Conservation (phyloP, 92 coral and sea anemone species). For the Epizoanthus ramosus region DNA sequence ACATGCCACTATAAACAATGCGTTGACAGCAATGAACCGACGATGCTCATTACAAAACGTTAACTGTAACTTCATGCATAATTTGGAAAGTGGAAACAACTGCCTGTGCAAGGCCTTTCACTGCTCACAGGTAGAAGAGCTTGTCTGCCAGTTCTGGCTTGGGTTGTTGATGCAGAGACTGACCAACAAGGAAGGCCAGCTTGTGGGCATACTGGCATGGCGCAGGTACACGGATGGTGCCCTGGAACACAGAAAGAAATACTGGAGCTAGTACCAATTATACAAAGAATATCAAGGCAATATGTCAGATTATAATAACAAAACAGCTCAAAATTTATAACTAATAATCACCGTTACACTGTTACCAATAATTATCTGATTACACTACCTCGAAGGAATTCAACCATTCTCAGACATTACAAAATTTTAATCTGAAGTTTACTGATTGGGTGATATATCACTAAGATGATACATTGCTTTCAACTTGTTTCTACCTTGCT, state of each 20-base stretch:
- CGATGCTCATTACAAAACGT: not conserved
- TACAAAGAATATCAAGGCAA: not conserved
- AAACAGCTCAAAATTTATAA: too few species aligned
- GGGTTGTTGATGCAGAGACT: constrained; percentile 83
- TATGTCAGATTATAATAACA: not conserved
- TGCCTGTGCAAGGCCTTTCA: not conserved
- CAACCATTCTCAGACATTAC: too few species aligned
- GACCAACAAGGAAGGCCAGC: constrained; percentile 96
- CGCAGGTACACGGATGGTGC: constrained; percentile 98
- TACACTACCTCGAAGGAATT: too few species aligned
- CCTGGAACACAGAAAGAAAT: constrained; percentile 55
- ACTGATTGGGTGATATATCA: too few species aligned
- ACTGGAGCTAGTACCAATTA: not conserved
- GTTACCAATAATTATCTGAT: too few species aligned
- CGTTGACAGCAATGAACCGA: not conserved
- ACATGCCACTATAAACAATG: not conserved
- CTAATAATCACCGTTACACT: too few species aligned
- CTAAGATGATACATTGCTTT: too few species aligned
- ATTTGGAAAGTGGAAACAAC: not conserved
- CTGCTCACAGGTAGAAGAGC: constrained; percentile 77
- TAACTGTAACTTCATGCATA: constrained; percentile 19
- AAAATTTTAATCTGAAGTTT: too few species aligned
- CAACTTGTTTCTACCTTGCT: too few species aligned
- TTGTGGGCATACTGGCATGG: constrained; percentile 99
- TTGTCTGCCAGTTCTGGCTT: constrained; percentile 76